Evolutionary conservation across 1,140 invertebrate genomes (phyloP), one percentile per base, ranked within the genome.

Genomic region (Pemphigus obesinymphae): DNA sequence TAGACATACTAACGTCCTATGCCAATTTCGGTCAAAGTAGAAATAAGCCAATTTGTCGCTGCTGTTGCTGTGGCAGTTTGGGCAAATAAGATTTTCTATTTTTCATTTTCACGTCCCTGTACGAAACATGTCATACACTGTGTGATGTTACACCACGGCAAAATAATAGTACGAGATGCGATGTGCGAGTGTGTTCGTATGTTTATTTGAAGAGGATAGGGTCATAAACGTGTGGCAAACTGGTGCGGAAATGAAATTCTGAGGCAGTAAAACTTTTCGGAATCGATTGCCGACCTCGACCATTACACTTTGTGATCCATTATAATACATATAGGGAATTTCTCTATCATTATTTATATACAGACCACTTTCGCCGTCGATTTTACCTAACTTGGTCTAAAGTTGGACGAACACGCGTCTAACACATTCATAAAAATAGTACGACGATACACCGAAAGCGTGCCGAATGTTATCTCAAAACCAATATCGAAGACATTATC

Each of bases 191-290:
- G 40, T 8, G 40, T 37, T 72, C 43, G 43, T 48, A n/a, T 11
- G 29, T 29, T 29, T 34, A 17, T 17, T 61, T 61, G 26, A 17
- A 7, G 7, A n/a, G 4, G 23, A 13, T 5, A 34, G 48, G 45
- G 53, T 55, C 73, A 58, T 58, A 37, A 55, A 61, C 55, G 75
- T 29, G 55, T 20, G 20, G 37, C 55, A 78, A 55, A 61, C 76
- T 80, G 23, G 53, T 10, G 6, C 17, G 55, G 55, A 80, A 80
- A 80, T 80, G 55, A 63, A 80, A 45, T 63, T 80, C 55, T 20
- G 26, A 61, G 37, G 55, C 37, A 17, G 37, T 80, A 80, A 80
- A 80, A 80, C 31, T 63, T 80, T 80, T 78, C 29, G 26, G 40
- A 58, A 58, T 78, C 76, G 76, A 61, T 63, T 63, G 37, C 17